Percentiles rank a stretch among this genome's conserved stretches.
Conservation (phyloP, 92 coral and sea anemone species). For the Phenganax stokvisi region DNA sequence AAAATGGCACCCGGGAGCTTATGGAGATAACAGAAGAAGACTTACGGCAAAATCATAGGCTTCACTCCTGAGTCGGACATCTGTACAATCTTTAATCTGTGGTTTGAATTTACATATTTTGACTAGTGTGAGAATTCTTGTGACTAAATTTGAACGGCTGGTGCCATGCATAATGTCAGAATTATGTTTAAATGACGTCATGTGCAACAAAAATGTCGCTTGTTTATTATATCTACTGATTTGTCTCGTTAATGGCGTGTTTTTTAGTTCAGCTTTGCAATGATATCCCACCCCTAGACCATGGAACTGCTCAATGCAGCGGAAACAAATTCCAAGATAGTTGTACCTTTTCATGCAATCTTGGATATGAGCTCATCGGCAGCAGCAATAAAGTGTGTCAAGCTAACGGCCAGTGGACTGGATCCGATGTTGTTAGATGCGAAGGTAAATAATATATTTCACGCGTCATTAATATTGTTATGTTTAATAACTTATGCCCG, state of each 20-base stretch:
- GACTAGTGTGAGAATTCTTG: too few relatives aligned
- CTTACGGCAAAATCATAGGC: too few relatives aligned
- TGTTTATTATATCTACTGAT: not conserved
- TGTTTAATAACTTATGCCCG: too few relatives aligned
- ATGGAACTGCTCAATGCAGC: slow-evolving; percentile 14
- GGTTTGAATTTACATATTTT: too few relatives aligned
- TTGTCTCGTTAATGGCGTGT: not conserved
- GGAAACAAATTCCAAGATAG: slow-evolving; percentile 21
- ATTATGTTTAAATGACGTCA: not conserved
- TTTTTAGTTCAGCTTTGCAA: slow-evolving; percentile 29
- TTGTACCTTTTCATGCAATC: slow-evolving; percentile 58
- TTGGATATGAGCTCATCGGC: slow-evolving; percentile 65
- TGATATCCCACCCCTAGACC: slow-evolving; percentile 30
- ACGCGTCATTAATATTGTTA: too few relatives aligned
- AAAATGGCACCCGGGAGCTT: too few relatives aligned
- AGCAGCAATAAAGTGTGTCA: slow-evolving; percentile 61
- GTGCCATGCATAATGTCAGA: not conserved
- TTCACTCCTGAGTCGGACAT: too few relatives aligned
- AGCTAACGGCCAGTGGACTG: slow-evolving; percentile 81
- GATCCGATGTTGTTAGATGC: slow-evolving; percentile 42
- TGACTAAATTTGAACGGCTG: too few relatives aligned
- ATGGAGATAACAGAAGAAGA: too few relatives aligned
- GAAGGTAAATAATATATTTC: slow-evolving; percentile 19
- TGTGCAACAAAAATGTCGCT: not conserved
- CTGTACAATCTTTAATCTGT: too few relatives aligned